phyloP scores from a whole-genome alignment of 1,140 invertebrate species.

The Eurosta solidaginis region DNA sequence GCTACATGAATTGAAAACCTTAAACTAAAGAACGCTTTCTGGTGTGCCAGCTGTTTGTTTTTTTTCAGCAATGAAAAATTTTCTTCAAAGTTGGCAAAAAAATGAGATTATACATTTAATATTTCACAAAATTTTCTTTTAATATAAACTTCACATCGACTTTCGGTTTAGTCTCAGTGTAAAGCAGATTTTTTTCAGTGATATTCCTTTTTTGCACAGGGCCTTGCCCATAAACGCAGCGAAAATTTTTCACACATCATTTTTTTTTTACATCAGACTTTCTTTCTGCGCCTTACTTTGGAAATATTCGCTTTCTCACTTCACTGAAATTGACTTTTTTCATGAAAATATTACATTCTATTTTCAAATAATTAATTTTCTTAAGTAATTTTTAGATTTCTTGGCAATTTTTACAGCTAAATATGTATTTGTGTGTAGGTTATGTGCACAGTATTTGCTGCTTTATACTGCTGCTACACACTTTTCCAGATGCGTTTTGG shows the following conservation, averaged over 20 bases:
- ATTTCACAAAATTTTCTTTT: constrained; percentile 20
- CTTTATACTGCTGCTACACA: not conserved
- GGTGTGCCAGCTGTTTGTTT: constrained; percentile 18
- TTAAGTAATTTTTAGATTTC: too few relatives aligned
- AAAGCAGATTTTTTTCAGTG: too few relatives aligned
- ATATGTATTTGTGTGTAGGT: not conserved
- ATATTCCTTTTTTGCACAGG: too few relatives aligned
- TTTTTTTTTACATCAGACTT: constrained; percentile 32
- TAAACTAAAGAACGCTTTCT: not conserved
- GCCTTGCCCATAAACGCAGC: not conserved
- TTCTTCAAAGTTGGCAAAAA: not conserved
- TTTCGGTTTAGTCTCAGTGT: not conserved
- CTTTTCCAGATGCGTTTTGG: not conserved
- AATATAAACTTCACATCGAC: not conserved
- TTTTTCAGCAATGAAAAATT: constrained; percentile 12
- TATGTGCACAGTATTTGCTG: not conserved
- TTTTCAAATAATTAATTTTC: too few relatives aligned
- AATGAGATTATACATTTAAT: not conserved
- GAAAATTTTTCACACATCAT: constrained; percentile 6
- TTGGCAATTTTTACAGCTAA: not conserved
- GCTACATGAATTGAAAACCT: not conserved
- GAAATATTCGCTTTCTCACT: not conserved
- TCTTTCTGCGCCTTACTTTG: constrained; percentile 16
- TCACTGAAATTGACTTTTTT: constrained; percentile 5
- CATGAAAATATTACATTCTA: too few relatives aligned